Evolutionary conservation across 2,888 invertebrate genomes (phyloP).

Genomic region (Acleris laterana): DNA sequence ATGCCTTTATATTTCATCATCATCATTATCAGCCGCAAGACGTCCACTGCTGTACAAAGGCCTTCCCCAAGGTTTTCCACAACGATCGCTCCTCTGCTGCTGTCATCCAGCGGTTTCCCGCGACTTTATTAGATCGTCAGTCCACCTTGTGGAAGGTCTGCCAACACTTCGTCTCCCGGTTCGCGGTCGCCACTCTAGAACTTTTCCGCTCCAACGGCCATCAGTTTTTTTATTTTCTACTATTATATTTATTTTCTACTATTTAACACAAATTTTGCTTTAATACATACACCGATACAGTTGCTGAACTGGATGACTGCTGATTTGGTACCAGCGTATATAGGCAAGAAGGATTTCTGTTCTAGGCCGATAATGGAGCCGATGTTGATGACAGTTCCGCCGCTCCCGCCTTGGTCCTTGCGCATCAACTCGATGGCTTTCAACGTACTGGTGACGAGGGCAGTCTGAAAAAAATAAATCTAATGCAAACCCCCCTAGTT

Average conservation of each 20-base stretch:
- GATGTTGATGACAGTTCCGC: conserved; percentile 72
- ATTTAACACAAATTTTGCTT: neutral
- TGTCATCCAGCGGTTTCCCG: too few species aligned
- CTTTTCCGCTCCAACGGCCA: too few species aligned
- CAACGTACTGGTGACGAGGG: conserved; percentile 54
- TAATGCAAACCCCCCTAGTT: too few species aligned
- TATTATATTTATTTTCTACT: neutral
- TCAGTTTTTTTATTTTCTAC: too few species aligned
- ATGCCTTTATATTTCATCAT: neutral
- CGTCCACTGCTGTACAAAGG: too few species aligned
- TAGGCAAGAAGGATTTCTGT: conserved; percentile 55
- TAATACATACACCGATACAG: conserved; percentile 66
- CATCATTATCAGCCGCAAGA: too few species aligned
- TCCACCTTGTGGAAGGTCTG: too few species aligned
- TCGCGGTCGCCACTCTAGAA: too few species aligned
- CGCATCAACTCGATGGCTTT: conserved; percentile 71
- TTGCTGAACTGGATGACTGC: conserved; percentile 75
- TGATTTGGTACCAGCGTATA: conserved; percentile 72
- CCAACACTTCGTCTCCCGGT: too few species aligned
- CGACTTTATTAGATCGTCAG: too few species aligned
- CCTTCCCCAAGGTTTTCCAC: too few species aligned
- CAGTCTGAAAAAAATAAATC: conserved; percentile 14
- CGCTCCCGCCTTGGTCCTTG: conserved; percentile 63
- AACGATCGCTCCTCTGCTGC: too few species aligned
- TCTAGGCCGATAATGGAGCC: conserved; percentile 66